A percentile compares a stretch with the other conserved stretches of the same genome.
Evolutionary conservation across 2,888 invertebrate genomes (phyloP).

Genomic region (Drosophila paranaensis): DNA sequence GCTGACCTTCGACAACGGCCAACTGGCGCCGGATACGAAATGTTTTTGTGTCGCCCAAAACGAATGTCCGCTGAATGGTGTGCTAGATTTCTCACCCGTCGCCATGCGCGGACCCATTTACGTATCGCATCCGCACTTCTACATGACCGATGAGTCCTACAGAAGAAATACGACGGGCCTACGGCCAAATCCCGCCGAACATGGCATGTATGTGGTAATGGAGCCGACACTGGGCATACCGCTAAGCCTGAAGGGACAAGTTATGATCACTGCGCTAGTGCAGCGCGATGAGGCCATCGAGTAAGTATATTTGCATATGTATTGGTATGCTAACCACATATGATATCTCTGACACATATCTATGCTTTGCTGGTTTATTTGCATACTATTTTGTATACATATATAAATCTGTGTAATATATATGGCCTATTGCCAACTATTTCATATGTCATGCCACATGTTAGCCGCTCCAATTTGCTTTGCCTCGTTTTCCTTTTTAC

Average conservation of each 20-base stretch:
- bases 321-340: no score
- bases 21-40: slow-evolving; percentile 86
- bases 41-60: slow-evolving; percentile 88
- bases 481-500: background rate
- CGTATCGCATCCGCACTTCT: slow-evolving; percentile 92
- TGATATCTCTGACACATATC: background rate
- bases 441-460: background rate
- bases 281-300: slow-evolving; percentile 85
- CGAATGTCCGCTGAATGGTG: slow-evolving; percentile 86
- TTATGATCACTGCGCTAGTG: slow-evolving; percentile 90
- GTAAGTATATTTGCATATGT: slow-evolving; percentile 85
- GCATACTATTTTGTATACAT: background rate
- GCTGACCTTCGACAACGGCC: slow-evolving; percentile 90
- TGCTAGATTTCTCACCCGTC: slow-evolving; percentile 89
- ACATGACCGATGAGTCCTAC: slow-evolving; percentile 89
- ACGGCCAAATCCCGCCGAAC: slow-evolving; percentile 87
- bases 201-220: slow-evolving; percentile 88
- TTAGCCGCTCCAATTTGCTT: background rate
- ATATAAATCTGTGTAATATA: background rate
- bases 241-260: slow-evolving; percentile 88
- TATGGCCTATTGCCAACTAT: background rate
- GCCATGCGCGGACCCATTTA: slow-evolving; percentile 92
- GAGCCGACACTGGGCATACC: slow-evolving; percentile 93
- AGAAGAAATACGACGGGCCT: slow-evolving; percentile 88
- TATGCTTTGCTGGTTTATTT: background rate